Evolutionary conservation across 2,888 invertebrate species (phyloP), one percentile per base, ranked within the genome.

Genomic region (Polyploca ridens): DNA sequence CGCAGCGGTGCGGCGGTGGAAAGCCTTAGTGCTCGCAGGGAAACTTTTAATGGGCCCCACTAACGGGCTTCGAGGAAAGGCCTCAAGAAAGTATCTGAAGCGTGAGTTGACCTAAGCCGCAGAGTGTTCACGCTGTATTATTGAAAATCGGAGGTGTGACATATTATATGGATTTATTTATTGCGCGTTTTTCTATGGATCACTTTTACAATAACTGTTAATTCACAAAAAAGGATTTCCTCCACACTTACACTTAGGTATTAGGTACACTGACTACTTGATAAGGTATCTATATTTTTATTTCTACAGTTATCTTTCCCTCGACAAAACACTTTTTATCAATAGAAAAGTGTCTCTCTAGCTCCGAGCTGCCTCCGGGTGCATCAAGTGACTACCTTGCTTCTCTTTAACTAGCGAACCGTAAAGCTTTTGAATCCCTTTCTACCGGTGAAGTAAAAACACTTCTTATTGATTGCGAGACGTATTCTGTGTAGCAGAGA

Each of bases 41-140:
- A 81, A 88, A 86, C 77, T 89, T 87, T 86, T 86, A 88, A 89
- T 89, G 80, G 61, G 80, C 63, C 62, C 49, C 63, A 61, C 70
- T 74, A 72, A 76, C 64, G 65, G 69, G 62, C 69, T 72, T 60
- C 63, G 58, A 46, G 59, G 6, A n/a, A 46, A 46, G n/a, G 62
- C 33, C 46, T 49, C 44, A 7, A 10, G 62, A 41, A 64, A 58
- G 62, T 61, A 63, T 11, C 19, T 57, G 61, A 62, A 27, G 57
- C 46, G 64, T 62, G 62, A 64, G 66, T 69, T 44, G 57, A 54
- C 49, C 58, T 11, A 66, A 64, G 60, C 57, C 57, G 62, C 27
- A 66, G 41, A 41, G 63, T 6, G n/a, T 38, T 60, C 38, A 7
- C 38, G 54, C 54, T 19, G 19, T 54, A 38, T 60, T 41, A 60